Percentiles rank a stretch among this genome's conserved stretches.
Evolutionary conservation across 2,113 vertebrate species (phyloP).

Genomic region (Phaethornis superciliosus): DNA sequence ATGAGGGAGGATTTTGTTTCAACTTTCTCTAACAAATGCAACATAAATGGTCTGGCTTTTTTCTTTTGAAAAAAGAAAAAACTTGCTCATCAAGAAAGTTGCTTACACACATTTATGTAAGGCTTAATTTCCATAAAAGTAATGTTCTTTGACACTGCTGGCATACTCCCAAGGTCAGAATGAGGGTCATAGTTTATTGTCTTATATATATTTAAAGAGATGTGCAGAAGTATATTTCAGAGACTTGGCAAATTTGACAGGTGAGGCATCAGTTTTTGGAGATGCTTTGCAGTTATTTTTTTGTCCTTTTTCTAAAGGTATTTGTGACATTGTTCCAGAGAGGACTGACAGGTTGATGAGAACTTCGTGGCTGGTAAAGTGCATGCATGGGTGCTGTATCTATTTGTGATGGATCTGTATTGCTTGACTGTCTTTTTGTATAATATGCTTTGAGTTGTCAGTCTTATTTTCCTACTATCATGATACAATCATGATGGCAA

Average conservation of each 20-base stretch:
- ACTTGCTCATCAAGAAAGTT: not conserved
- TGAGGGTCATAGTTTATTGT: not conserved
- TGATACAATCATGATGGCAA: not conserved
- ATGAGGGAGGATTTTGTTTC: not conserved
- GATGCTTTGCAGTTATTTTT: not conserved
- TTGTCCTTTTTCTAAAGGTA: not conserved
- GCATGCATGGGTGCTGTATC: fast-evolving
- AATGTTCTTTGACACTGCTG: not conserved
- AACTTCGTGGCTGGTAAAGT: not conserved
- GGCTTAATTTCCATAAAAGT: not conserved
- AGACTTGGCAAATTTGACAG: not conserved
- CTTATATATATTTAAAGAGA: not conserved
- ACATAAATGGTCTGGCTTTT: not conserved
- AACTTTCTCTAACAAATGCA: not conserved
- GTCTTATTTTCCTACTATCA: not conserved
- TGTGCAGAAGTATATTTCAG: not conserved
- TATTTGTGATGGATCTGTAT: not conserved
- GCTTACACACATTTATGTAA: not conserved
- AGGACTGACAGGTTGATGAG: not conserved
- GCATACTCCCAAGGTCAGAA: not conserved
- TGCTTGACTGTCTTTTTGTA: not conserved
- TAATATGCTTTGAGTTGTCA: not conserved
- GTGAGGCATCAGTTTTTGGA: not conserved
- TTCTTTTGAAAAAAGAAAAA: not conserved
- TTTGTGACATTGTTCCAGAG: not conserved